Evolutionary conservation across 2,797 vertebrate species (phyloP).

Genomic region (Trachops cirrhosus): DNA sequence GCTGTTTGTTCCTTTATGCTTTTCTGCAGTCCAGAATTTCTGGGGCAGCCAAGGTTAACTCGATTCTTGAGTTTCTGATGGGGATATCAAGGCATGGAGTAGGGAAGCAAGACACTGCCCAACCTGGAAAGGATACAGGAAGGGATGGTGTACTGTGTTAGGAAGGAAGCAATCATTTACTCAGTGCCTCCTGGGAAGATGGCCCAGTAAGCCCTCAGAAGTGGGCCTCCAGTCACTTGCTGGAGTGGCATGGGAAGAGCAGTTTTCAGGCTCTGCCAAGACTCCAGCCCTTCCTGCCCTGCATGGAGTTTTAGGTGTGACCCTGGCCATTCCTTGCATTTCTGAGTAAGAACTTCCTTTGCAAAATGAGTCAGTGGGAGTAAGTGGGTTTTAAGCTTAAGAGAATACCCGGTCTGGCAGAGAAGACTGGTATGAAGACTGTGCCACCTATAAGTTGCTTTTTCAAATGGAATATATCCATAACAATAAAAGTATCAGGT

Average conservation of each 20-base stretch:
- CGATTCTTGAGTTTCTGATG: background rate
- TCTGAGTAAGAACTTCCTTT: background rate
- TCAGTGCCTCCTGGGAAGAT: background rate
- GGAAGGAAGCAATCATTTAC: background rate
- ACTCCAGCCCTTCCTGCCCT: fast-evolving
- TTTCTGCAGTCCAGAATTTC: background rate
- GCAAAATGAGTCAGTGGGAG: background rate
- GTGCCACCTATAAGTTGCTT: background rate
- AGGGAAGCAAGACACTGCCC: background rate
- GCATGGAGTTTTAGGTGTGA: background rate
- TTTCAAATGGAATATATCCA: fast-evolving
- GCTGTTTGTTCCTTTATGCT: background rate
- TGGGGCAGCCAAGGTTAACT: background rate
- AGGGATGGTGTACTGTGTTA: background rate
- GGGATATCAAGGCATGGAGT: no score
- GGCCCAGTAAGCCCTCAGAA: background rate
- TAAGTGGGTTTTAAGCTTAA: background rate
- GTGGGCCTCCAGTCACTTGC: background rate
- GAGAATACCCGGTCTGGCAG: background rate
- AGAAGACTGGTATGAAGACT: background rate
- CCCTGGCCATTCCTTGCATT: background rate
- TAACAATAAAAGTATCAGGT: background rate
- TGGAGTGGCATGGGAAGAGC: background rate
- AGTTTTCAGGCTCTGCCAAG: background rate
- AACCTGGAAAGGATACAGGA: background rate